Evolutionary conservation across 1,140 invertebrate genomes (phyloP), one percentile per base, ranked within the genome.

Genomic region (Pollicipes pollicipes): DNA sequence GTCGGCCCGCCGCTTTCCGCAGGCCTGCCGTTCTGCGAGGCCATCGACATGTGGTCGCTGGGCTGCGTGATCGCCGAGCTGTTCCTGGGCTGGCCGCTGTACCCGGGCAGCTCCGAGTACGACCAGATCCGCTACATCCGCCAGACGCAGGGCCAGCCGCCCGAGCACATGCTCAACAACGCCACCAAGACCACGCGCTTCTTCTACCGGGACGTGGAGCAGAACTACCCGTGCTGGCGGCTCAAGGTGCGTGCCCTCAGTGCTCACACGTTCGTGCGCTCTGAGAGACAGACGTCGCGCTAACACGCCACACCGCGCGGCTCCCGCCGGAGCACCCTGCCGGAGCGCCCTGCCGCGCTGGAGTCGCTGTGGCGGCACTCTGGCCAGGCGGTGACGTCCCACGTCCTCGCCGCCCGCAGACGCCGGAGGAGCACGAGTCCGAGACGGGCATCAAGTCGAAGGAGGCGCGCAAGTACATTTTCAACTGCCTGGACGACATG

Each of bases 1-100:
- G 35, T 13, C 27, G 24, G 17, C 30, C 3, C 27, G 17, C 17
- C n/a, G 3, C 29, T 8, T 8, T 69, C 4, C 68, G 69, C 28
- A 82, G 82, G 88, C 72, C 83, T 99, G 75, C 96, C 95, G 68
- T 99, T 99, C 83, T 97, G 95, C 84, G 97, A 99, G 82, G 94
- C 96, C 4, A 99, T 99, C 76, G 97, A 99, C 81, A 99, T 99
- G 96, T 99, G 97, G 97, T 98, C 96, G 0, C 83, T 99, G 70
- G 97, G 97, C 30, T 99, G 97, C 83, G 97, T 99, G 70, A 97
- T 99, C 29, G 97, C 97, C 3, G 97, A 99, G 80, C 84, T 99
- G 69, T 99, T 99, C 82, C 85, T 99, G 27, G 97, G 97, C 72
- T 99, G 97, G 97, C 97, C 97, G 27, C 83, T 99, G 3, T 99